phyloP scores from a whole-genome alignment of 1,140 invertebrate genomes.

The Mya arenaria region DNA sequence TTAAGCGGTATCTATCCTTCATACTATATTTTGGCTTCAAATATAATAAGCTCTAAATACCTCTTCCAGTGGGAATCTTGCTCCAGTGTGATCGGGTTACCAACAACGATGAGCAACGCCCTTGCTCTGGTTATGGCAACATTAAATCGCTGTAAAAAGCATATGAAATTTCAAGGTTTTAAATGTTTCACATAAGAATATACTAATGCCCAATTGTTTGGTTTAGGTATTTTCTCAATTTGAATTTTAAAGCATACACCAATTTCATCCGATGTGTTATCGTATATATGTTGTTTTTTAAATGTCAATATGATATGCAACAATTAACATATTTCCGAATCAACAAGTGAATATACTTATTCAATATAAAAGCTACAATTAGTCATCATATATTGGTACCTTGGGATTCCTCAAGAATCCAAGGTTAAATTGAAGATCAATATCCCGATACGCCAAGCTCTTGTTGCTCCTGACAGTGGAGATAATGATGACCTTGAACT shows the following conservation, averaged over 20 bases:
- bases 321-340: background rate
- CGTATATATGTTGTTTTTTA: too few species aligned
- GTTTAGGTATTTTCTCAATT: background rate
- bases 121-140: conserved; percentile 91
- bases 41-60: background rate
- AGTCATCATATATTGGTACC: conserved; percentile 33
- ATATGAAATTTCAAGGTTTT: background rate
- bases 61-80: conserved; percentile 57
- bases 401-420: conserved; percentile 68
- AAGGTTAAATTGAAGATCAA: conserved; percentile 50
- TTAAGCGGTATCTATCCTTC: too few species aligned
- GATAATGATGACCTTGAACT: conserved; percentile 91
- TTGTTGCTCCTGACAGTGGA: conserved; percentile 86
- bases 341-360: background rate
- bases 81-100: conserved; percentile 86
- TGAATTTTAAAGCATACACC: background rate
- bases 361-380: background rate
- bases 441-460: conserved; percentile 71
- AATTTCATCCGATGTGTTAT: background rate
- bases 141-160: conserved; percentile 84
- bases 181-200: background rate
- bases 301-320: too few species aligned
- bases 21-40: too few species aligned
- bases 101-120: conserved; percentile 88
- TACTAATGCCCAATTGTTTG: background rate